Base-by-base conservation (phyloP, 2,888 invertebrate genomes). In the Rapana venosa region DNA sequence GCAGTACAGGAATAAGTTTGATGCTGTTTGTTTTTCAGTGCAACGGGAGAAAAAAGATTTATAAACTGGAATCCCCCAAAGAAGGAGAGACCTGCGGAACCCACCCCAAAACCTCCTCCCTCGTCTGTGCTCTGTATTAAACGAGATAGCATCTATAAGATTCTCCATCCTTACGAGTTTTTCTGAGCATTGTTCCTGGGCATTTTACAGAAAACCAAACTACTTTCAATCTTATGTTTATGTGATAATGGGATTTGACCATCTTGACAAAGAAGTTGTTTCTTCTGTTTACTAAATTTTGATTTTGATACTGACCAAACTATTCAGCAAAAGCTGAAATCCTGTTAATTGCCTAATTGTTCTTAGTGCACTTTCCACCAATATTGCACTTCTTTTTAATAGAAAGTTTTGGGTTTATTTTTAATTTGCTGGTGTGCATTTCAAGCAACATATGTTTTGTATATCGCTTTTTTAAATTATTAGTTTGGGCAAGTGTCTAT, bases 61-160 rank as follows among this genome's bases (percentile, higher is more conserved):
- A 89, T 87, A 88, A 90, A 87, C 86, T 91, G 88, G 89, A 92
- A 88, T 66, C 91, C 87, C 84, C 87, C 88, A 79, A 90, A 88
- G 86, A 92, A 91, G 89, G 83, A 84, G 70, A 91, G 90, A 35
- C 88, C 61, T 66, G 88, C 77, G 90, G 83, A 88, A 47, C 66
- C 90, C 30, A 84, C 89, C 70, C 92, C 92, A 89, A 93, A 92
- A 87, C 93, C 93, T 88, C 93, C 92, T 87, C 94, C 94, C 84
- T 92, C 92, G 35, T 92, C 93, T 36, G 86, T 94, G 90, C 90
- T 91, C 91, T 93, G 91, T 36, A 92, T 94, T 87, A 92, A 92
- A 83, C 91, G 94, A 90, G 94, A 94, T 88, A 92, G 92, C 85
- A 91, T 94, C 58, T 94, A 92, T 92, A 91, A 92, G 81, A 93